Conservation (phyloP, 2,113 vertebrate genomes). For the Cyanocitta stelleri region DNA sequence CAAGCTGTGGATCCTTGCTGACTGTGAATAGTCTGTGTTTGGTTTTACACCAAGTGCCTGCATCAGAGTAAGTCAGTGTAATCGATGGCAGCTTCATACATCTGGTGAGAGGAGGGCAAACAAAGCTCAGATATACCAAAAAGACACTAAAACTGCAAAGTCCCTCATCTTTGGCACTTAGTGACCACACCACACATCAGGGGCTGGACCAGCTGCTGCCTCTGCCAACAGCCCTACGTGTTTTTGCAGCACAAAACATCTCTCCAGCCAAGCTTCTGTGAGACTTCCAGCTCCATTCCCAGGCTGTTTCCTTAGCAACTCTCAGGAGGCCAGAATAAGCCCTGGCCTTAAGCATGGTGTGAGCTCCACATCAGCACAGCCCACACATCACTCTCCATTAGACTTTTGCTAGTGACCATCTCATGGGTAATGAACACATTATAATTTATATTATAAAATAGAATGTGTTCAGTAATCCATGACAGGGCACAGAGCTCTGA, state of each 20-base stretch:
- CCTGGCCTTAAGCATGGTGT: neutral
- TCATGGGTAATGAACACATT: neutral
- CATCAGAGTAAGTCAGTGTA: neutral
- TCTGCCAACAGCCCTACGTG: neutral
- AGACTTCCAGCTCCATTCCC: neutral
- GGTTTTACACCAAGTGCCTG: neutral
- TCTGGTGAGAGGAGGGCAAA: neutral
- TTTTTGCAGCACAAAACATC: neutral
- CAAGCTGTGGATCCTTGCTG: neutral
- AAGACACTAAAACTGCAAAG: neutral
- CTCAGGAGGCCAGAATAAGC: neutral
- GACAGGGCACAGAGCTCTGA: neutral
- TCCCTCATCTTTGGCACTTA: neutral
- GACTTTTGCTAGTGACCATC: neutral
- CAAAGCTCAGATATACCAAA: neutral
- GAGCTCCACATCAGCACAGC: neutral
- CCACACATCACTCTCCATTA: neutral
- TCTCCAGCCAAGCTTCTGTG: neutral
- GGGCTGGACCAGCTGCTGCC: neutral
- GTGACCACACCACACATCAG: neutral
- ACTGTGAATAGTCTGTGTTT: neutral
- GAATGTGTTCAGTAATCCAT: neutral
- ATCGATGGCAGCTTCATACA: neutral
- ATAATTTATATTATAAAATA: neutral
- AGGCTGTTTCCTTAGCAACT: constrained; percentile 56